Base-by-base conservation (phyloP, 2,113 vertebrate species). In the Archocentrus centrarchus region DNA sequence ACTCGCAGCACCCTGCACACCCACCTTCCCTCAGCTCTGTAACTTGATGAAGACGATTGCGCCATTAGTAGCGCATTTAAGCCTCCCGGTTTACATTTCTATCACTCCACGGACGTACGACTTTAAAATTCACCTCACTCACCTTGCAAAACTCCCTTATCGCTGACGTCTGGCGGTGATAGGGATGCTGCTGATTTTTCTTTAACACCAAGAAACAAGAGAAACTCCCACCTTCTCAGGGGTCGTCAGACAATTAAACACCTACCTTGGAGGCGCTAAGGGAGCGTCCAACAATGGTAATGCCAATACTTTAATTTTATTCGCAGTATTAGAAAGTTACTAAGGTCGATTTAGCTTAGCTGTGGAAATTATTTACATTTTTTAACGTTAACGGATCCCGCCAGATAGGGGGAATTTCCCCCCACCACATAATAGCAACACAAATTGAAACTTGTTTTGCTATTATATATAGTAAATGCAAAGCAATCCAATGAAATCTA, bases 191-290 rank as follows among this genome's bases (percentile, higher is more conserved):
- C 79, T 83, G 60, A 35, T 64, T 7, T 73, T 66, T 59, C 58
- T 89, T 53, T 88, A 91, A 85, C 88, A 87, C 88, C 79, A 90
- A 92, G 35, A 91, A 93, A 75, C 90, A 84, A 91, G 91, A 91
- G 94, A 89, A 95, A 94, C 94, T 94, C 94, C 94, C 94, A 94
- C 87, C 92, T 86, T 82, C 85, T 90, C 78, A 96, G 96, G 96
- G 95, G 91, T 85, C 92, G 95, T 97, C 96, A 93, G 89, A 93
- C 94, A 97, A 96, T 96, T 92, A 85, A 86, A 90, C 85, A 85
- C 80, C 92, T 58, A 82, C 89, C 13, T 14, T 3, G 6, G 20
- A 61, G 53, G 79, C 41, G 80, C 66, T 75, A 77, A 93, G 94
- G 94, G 91, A 92, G 58, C 86, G 86, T 92, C 87, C 24, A 86